A percentile compares a stretch with the other conserved stretches of the same genome.
These are phyloP conservation scores for Drosophila subpulchrella DNA, from an alignment of 1,140 invertebrate genomes.

Conservation along the genomic window DNA sequence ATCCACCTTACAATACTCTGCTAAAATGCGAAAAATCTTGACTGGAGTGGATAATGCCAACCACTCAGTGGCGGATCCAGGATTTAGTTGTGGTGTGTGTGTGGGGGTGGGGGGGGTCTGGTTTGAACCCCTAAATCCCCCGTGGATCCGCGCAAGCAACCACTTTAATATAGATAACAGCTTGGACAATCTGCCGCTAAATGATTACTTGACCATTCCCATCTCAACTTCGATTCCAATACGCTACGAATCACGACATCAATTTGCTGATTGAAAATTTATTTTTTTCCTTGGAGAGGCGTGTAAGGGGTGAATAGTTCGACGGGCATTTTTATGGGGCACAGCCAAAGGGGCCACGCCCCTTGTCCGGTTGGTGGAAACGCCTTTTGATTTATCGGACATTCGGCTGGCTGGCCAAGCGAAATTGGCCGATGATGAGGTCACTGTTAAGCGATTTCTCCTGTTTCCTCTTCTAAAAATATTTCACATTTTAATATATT, in stretches of 20 bases:
- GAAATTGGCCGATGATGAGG: conserved; percentile 37
- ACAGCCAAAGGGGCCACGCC: conserved; percentile 42
- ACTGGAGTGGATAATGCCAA: conserved; percentile 23
- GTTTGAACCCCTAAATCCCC: no score
- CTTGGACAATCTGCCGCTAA: conserved; percentile 60
- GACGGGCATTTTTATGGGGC: conserved; percentile 32
- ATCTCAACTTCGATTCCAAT: conserved; percentile 17
- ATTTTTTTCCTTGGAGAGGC: conserved; percentile 49
- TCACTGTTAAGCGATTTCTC: neutral
- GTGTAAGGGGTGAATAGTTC: conserved; percentile 35
- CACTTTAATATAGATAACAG: conserved; percentile 74
- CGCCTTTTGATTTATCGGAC: conserved; percentile 68
- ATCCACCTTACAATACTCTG: neutral
- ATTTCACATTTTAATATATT: no score
- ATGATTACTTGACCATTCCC: conserved; percentile 68
- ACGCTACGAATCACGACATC: conserved; percentile 68
- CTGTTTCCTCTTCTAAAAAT: no score
- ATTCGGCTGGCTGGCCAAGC: conserved; percentile 21
- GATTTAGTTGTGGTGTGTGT: no score
- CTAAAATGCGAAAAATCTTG: no score
- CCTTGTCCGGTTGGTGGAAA: conserved; percentile 37
- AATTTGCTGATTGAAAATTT: conserved; percentile 80
- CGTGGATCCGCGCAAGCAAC: conserved; percentile 1
- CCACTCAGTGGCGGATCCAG: no score
- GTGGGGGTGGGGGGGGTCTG: no score